A percentile compares a stretch with the other conserved stretches of the same genome.
These are phyloP conservation scores for Oxytorus armatus DNA, from an alignment of 2,888 invertebrate genomes.

Conservation along the genomic window DNA sequence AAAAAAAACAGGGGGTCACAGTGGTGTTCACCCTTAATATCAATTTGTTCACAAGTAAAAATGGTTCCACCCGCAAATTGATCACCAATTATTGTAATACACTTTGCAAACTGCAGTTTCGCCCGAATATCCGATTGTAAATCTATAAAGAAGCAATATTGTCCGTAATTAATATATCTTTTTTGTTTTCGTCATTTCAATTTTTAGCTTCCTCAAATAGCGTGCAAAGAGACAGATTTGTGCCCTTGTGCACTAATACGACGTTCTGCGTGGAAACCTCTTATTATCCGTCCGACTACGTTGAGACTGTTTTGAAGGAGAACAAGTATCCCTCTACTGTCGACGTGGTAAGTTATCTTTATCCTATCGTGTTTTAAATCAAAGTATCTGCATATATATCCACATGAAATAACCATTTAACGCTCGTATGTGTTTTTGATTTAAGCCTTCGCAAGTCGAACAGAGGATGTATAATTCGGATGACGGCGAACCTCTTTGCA, in stretches of 20 bases:
- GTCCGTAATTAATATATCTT: no score
- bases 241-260: slow-evolving; percentile 55
- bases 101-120: no score
- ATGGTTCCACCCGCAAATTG: no score
- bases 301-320: slow-evolving; percentile 59
- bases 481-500: slow-evolving; percentile 68
- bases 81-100: no score
- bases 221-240: slow-evolving; percentile 31
- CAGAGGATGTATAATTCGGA: slow-evolving; percentile 55
- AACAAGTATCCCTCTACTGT: slow-evolving; percentile 62
- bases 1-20: no score
- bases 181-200: neutral
- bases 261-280: slow-evolving; percentile 70
- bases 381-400: neutral
- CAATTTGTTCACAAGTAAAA: no score
- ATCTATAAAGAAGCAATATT: no score
- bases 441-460: slow-evolving; percentile 41
- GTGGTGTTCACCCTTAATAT: no score
- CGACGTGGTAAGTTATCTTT: slow-evolving; percentile 65
- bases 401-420: neutral
- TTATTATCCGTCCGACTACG: slow-evolving; percentile 68
- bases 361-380: neutral
- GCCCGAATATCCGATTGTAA: no score
- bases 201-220: neutral
- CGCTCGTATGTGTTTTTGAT: neutral